Conservation (phyloP, 2,113 vertebrate species). For the Notothenia rossii region DNA sequence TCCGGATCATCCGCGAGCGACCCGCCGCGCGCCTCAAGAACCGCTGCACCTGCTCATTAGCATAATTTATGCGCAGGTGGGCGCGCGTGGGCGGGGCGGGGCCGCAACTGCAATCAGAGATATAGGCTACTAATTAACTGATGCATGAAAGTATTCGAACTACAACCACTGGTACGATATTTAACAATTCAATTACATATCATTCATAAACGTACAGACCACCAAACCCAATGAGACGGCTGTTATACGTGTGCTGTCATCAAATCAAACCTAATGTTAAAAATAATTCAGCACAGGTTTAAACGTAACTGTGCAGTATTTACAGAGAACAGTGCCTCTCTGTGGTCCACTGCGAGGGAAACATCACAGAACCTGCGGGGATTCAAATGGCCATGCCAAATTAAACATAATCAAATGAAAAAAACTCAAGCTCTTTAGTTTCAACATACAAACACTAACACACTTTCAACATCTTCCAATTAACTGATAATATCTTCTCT, state of each 20-base stretch:
- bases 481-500: too few relatives aligned
- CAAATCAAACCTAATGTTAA: too few relatives aligned
- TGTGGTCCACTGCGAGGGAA: background rate
- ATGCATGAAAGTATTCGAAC: background rate
- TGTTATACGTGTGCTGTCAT: too few relatives aligned
- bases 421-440: too few relatives aligned
- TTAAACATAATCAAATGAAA: too few relatives aligned
- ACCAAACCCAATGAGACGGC: background rate
- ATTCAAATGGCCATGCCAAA: too few relatives aligned
- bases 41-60: conserved; percentile 76
- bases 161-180: background rate
- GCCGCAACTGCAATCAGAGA: background rate
- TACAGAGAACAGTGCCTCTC: background rate
- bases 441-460: too few relatives aligned
- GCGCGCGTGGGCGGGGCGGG: conserved; percentile 17
- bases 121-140: background rate
- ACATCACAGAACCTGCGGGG: too few relatives aligned
- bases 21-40: conserved; percentile 68
- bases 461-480: too few relatives aligned
- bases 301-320: too few relatives aligned
- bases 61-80: conserved; percentile 81
- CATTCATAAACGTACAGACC: background rate
- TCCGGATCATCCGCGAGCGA: conserved; percentile 60
- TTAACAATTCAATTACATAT: too few relatives aligned
- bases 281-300: too few relatives aligned